Conservation (phyloP, 92 coral and sea anemone genomes). For the Epizoanthus stellaris region DNA sequence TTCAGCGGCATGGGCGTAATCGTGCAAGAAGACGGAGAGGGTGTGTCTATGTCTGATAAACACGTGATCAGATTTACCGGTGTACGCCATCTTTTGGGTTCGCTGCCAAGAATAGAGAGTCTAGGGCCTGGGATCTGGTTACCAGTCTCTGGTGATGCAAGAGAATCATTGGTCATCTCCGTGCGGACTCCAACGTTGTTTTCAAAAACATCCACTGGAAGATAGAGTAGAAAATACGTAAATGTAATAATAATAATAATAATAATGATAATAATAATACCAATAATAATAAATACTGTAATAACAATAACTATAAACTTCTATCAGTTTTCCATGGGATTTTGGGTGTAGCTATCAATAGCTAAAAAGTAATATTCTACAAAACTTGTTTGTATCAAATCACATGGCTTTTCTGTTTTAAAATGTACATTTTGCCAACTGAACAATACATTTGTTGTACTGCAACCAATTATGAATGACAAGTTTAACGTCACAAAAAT, state of each 20-base stretch:
- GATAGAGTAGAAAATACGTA: not conserved
- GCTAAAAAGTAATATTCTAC: not conserved
- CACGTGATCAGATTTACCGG: conserved; percentile 53
- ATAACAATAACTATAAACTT: no score
- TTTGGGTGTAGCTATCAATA: not conserved
- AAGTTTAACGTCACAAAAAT: no score
- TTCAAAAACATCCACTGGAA: conserved; percentile 38
- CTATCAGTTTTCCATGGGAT: no score
- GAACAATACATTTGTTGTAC: no score
- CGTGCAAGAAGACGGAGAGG: conserved; percentile 70
- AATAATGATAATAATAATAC: not conserved
- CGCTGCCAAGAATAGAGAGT: conserved; percentile 22
- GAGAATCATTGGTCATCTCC: conserved; percentile 34
- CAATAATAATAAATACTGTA: not conserved
- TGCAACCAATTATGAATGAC: no score
- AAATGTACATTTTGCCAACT: no score
- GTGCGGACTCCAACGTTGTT: not conserved
- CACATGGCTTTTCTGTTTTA: no score
- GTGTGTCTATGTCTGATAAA: conserved; percentile 71
- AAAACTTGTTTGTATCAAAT: no score
- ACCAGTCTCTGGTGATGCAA: conserved; percentile 32
- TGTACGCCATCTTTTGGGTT: conserved; percentile 45
- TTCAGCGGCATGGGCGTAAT: conserved; percentile 71
- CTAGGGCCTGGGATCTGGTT: conserved; percentile 2
- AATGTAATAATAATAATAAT: not conserved